Evolutionary conservation across 37 sponge, comb jelly and placozoan species (phyloP).

Genomic region (Beroe ovata): DNA sequence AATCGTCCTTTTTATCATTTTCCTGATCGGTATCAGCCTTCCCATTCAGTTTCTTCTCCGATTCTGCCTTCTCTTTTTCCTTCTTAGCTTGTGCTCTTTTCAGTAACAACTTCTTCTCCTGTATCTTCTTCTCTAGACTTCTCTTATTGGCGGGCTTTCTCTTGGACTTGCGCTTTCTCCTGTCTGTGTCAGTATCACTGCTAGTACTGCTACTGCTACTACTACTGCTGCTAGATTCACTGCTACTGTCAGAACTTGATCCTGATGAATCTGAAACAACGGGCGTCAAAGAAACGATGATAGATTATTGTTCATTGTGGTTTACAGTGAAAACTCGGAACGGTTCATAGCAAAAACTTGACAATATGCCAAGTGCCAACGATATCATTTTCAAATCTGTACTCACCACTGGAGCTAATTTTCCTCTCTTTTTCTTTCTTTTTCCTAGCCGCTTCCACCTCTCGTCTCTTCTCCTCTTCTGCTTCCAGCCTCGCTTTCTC

Average conservation of each 20-base stretch:
- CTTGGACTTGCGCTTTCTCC: too few relatives aligned
- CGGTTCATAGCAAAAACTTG: too few relatives aligned
- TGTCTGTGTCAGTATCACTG: not conserved
- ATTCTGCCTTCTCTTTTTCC: not conserved
- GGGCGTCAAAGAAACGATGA: too few relatives aligned
- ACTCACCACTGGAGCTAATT: slow-evolving; percentile 8
- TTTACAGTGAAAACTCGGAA: too few relatives aligned
- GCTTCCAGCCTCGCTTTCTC: slow-evolving; percentile 1
- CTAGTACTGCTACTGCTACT: not conserved
- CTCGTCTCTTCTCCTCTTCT: slow-evolving; percentile 5
- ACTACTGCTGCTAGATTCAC: not conserved
- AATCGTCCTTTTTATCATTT: not conserved
- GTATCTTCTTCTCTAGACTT: not conserved
- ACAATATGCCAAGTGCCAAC: too few relatives aligned
- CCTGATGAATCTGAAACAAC: not conserved
- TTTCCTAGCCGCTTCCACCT: not conserved
- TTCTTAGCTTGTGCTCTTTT: not conserved
- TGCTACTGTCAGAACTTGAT: not conserved
- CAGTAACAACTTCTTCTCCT: not conserved
- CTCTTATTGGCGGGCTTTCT: not conserved
- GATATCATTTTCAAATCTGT: too few relatives aligned
- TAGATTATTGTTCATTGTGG: too few relatives aligned
- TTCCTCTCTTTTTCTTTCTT: not conserved
- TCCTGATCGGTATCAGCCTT: not conserved
- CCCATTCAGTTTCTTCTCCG: not conserved